Percentiles rank a stretch among this genome's conserved stretches.
Conservation (phyloP, 2,113 vertebrate genomes). For the Genyomyrus donnyi region DNA sequence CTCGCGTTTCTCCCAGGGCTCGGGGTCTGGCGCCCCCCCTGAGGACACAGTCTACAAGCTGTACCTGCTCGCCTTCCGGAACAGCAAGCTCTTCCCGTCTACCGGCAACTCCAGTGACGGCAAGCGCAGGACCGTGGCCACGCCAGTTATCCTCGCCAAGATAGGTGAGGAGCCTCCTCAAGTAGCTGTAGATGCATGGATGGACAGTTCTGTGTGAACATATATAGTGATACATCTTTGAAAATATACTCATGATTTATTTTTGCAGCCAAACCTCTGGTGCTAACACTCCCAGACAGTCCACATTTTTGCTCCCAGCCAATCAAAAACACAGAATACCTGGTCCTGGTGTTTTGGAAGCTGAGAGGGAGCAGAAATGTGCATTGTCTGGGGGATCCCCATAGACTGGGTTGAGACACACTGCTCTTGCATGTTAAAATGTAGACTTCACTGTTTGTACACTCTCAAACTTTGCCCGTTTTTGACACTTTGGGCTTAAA, state of each 20-base stretch:
- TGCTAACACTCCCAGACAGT: neutral
- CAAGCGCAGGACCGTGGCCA: conserved; percentile 80
- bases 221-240: neutral
- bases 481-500: neutral
- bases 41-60: conserved; percentile 81
- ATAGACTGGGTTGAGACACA: neutral
- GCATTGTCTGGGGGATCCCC: neutral
- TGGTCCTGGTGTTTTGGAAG: neutral
- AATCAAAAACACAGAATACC: neutral
- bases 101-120: conserved; percentile 84
- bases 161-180: conserved; percentile 64
- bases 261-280: neutral
- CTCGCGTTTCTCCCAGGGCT: conserved; percentile 71
- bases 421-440: neutral
- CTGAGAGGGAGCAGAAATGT: neutral
- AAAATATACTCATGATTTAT: neutral
- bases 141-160: conserved; percentile 85
- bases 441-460: neutral
- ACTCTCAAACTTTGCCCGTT: neutral
- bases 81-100: conserved; percentile 90
- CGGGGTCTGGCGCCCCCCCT: conserved; percentile 51
- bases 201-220: neutral
- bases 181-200: neutral
- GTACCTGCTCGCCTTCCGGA: conserved; percentile 88
- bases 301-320: neutral